These are phyloP conservation scores for Chelonoidis abingdonii DNA, from an alignment of 2,113 vertebrate species.

Conservation along the genomic window DNA sequence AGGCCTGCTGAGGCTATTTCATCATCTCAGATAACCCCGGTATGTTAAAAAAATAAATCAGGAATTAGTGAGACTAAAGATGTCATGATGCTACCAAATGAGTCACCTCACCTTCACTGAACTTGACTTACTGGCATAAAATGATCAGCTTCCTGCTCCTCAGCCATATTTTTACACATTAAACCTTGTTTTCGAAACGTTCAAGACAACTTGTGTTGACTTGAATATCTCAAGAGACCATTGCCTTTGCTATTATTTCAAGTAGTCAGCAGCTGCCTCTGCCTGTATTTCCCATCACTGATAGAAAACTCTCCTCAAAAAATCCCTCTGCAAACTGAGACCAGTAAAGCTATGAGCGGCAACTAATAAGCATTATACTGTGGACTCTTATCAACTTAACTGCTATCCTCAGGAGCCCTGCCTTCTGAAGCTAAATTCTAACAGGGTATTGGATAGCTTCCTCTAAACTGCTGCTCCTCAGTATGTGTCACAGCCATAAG, in stretches of 20 bases:
- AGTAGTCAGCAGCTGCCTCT: conserved; percentile 71
- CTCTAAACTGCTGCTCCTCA: conserved; percentile 20
- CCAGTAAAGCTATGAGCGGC: background rate
- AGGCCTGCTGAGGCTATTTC: background rate
- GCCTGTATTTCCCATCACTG: conserved; percentile 47
- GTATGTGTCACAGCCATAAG: conserved; percentile 40
- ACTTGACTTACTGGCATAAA: conserved; percentile 34
- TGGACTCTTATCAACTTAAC: background rate
- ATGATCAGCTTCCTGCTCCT: conserved; percentile 22
- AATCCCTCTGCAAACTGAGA: conserved; percentile 57
- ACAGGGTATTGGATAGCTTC: background rate
- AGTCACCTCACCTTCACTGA: conserved; percentile 23
- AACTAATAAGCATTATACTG: background rate
- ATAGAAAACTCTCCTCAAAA: background rate
- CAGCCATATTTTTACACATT: conserved; percentile 56
- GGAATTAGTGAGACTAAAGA: background rate
- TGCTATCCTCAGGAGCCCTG: background rate
- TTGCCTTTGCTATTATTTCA: conserved; percentile 51
- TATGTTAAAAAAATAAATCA: background rate
- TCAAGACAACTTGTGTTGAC: conserved; percentile 50
- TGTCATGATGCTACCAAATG: background rate
- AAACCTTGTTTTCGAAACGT: conserved; percentile 37
- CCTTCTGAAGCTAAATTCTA: conserved; percentile 2
- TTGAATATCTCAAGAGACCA: conserved; percentile 58
- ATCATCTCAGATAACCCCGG: background rate